Conservation (phyloP, 2,888 invertebrate genomes). For the Rhodophaea formosa region DNA sequence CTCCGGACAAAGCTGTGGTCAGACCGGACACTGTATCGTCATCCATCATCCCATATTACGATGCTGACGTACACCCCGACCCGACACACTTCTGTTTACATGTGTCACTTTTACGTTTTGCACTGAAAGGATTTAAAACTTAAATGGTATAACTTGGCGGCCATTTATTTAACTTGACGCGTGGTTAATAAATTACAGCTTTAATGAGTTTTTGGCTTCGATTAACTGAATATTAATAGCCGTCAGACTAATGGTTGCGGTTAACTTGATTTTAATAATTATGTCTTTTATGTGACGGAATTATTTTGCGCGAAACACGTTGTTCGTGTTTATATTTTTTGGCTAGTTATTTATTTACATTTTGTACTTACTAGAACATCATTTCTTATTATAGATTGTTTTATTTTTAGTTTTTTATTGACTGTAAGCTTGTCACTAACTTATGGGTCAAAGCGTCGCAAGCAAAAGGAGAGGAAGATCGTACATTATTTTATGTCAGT, state of each 20-base stretch:
- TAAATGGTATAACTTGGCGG: conserved; percentile 25
- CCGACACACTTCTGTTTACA: conserved; percentile 53
- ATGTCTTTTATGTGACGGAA: not conserved
- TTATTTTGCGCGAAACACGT: too few species aligned
- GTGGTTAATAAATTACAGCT: conserved; percentile 16
- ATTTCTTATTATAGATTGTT: too few species aligned
- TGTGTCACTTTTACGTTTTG: conserved; percentile 36
- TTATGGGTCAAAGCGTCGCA: too few species aligned
- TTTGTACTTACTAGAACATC: too few species aligned
- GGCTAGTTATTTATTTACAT: too few species aligned
- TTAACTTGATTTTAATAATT: not conserved
- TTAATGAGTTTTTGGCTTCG: conserved; percentile 17
- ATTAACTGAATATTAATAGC: conserved; percentile 8
- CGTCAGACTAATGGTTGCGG: not conserved
- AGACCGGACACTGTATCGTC: conserved; percentile 35
- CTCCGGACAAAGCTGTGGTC: conserved; percentile 29
- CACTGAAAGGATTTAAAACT: conserved; percentile 28
- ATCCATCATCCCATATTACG: conserved; percentile 73
- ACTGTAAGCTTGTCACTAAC: too few species aligned
- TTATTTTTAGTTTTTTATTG: too few species aligned
- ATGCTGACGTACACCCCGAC: conserved; percentile 51
- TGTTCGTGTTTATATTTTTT: too few species aligned
- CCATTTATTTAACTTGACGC: conserved; percentile 20
- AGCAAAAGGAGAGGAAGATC: too few species aligned
- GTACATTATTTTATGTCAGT: too few species aligned